Conservation (phyloP, 2,113 vertebrate species). For the Brachyistius frenatus region DNA sequence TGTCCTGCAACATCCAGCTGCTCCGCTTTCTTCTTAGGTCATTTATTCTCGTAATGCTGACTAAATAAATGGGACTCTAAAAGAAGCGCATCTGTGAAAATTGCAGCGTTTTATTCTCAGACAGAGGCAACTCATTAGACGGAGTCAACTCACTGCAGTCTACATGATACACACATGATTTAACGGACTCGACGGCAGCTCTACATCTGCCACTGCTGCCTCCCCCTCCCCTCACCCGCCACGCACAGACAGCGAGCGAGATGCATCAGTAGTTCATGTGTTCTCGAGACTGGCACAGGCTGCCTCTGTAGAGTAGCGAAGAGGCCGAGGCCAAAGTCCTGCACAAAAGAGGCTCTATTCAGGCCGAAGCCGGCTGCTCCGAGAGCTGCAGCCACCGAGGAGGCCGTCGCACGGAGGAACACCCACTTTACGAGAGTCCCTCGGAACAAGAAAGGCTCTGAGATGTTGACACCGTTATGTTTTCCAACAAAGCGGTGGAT, state of each 20-base stretch:
- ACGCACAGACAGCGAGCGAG: conserved; percentile 35
- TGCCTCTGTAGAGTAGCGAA: conserved; percentile 75
- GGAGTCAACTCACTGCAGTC: conserved; percentile 63
- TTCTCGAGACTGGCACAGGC: conserved; percentile 82
- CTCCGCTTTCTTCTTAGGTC: neutral
- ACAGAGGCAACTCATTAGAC: conserved; percentile 16
- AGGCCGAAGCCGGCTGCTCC: conserved; percentile 39
- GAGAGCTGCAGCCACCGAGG: conserved; percentile 57
- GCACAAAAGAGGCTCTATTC: conserved; percentile 81
- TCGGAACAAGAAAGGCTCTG: conserved; percentile 54
- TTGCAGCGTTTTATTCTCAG: conserved; percentile 56
- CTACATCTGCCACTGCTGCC: conserved; percentile 60
- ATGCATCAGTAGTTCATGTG: conserved; percentile 74
- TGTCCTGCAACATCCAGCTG: neutral
- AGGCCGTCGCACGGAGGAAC: conserved; percentile 52
- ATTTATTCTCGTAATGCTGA: neutral
- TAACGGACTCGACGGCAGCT: conserved; percentile 36
- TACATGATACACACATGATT: conserved; percentile 55
- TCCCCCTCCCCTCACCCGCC: conserved; percentile 24
- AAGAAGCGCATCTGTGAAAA: conserved; percentile 12
- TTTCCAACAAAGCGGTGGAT: conserved; percentile 42
- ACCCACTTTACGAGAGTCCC: conserved; percentile 53
- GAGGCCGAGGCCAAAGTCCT: conserved; percentile 57
- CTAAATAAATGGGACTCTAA: conserved; percentile 7
- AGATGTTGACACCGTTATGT: conserved; percentile 68